Conservation (phyloP, 2,888 invertebrate species). For the Cryptocheilus praepositus region DNA sequence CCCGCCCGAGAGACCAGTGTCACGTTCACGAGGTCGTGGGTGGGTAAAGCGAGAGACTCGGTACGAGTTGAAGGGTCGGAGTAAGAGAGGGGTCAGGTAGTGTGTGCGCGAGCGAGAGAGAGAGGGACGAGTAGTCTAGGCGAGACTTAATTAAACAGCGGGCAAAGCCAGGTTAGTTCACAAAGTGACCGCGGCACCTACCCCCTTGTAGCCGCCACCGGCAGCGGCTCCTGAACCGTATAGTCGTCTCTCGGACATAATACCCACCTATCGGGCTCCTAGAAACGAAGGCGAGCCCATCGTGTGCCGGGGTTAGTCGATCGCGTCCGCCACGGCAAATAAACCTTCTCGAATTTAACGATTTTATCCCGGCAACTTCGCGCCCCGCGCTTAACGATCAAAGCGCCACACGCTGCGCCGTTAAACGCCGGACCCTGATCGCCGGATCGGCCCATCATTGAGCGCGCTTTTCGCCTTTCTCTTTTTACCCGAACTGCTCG, state of each 20-base stretch:
- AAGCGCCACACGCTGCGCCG: too few species aligned
- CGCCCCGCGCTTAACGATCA: neutral
- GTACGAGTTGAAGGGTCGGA: slow-evolving; percentile 23
- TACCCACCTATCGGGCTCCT: slow-evolving; percentile 11
- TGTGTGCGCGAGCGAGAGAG: slow-evolving; percentile 31
- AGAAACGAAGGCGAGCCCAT: slow-evolving; percentile 5
- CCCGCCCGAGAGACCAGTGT: slow-evolving; percentile 34
- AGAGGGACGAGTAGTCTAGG: slow-evolving; percentile 69
- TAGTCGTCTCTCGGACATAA: slow-evolving; percentile 15
- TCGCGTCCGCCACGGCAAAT: slow-evolving; percentile 1
- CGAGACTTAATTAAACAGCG: slow-evolving; percentile 75
- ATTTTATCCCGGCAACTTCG: slow-evolving; percentile 6
- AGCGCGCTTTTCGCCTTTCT: too few species aligned
- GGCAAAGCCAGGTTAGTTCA: slow-evolving; percentile 73
- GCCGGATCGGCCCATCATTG: too few species aligned
- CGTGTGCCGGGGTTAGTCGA: slow-evolving; percentile 5
- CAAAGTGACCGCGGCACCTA: slow-evolving; percentile 74
- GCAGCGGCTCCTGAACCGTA: slow-evolving; percentile 28
- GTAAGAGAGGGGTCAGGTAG: slow-evolving; percentile 33
- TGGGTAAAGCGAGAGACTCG: slow-evolving; percentile 20
- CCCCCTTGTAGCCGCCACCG: slow-evolving; percentile 46
- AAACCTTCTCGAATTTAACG: slow-evolving; percentile 7
- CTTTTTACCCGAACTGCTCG: too few species aligned
- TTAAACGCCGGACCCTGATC: too few species aligned
- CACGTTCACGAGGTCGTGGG: slow-evolving; percentile 50